Base-by-base conservation (phyloP, 2,113 vertebrate species). In the Cyphomyrus discorhynchus region DNA sequence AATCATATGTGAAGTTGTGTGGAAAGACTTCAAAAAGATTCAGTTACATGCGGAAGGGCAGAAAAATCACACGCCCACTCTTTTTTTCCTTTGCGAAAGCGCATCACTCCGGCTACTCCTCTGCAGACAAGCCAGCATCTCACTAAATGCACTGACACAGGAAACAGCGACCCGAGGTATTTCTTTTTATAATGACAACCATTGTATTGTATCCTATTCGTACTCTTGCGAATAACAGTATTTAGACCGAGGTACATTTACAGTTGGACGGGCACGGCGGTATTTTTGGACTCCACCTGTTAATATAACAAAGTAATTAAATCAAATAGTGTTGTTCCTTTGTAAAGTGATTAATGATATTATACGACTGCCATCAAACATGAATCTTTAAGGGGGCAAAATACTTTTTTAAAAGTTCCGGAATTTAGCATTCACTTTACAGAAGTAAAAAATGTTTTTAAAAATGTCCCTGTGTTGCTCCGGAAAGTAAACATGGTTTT, bases 111-210 rank as follows among this genome's bases (percentile, higher is more conserved):
- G 88, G n/a, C 62, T 17, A 10, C 49, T 45, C 39, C 62, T 86
- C 8, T 35, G n/a, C 85, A 82, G 74, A 47, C 66, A 45, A 53
- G 85, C 47, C 66, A 87, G 35, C 85, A n/a, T 80, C 62, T 70
- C 49, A 46, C 85, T 19, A 87, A 70, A 87, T 88, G 85, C 21
- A 87, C 62, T 80, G 66, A 87, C 11, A 80, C 62, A 87, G 66
- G 89, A 87, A 87, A 45, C 86, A 35, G 13, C 85, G 52, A 27
- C 39, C 46, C 74, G 70, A 90, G 89, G 89, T 90, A 90, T 77
- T 90, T 82, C 5, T 62, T 89, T 85, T 85, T 84, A 45, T n/a
- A 84, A 89, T 50, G 87, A 52, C 46, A 89, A 35, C 35, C 3
- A 45, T 56, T 21, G 19, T 56, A 56, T 62, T 86, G 3, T 74